A percentile compares a stretch with the other conserved stretches of the same genome.
Evolutionary conservation across 2,113 vertebrate genomes (phyloP).

Genomic region (Psophia crepitans): DNA sequence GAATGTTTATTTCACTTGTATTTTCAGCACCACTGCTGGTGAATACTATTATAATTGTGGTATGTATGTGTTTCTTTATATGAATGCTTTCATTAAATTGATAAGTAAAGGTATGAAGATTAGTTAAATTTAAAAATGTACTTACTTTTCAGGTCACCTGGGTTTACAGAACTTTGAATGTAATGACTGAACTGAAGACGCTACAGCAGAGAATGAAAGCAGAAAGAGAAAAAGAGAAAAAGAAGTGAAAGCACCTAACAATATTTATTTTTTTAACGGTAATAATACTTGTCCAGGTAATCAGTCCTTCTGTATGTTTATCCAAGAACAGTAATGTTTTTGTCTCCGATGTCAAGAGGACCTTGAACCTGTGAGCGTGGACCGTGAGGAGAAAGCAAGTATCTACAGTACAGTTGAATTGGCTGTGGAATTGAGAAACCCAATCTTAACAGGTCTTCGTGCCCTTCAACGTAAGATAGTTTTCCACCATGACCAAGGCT

Average conservation of each 20-base stretch:
- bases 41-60: slow-evolving; percentile 91
- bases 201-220: slow-evolving; percentile 80
- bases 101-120: not conserved
- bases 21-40: slow-evolving; percentile 88
- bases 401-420: not conserved
- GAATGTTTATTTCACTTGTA: slow-evolving; percentile 95
- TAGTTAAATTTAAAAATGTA: not conserved
- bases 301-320: not conserved
- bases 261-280: not conserved
- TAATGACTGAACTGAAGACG: slow-evolving; percentile 89
- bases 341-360: not conserved
- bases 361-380: not conserved
- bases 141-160: slow-evolving; percentile 80
- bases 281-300: not conserved
- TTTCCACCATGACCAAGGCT: not conserved
- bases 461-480: not conserved
- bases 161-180: slow-evolving; percentile 86
- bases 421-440: not conserved
- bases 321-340: not conserved
- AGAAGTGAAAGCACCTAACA: slow-evolving; percentile 12
- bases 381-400: not conserved
- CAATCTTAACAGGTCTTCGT: not conserved
- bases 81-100: not conserved
- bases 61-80: slow-evolving; percentile 71
- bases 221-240: slow-evolving; percentile 70